phyloP scores from a whole-genome alignment of 2,113 vertebrate genomes.

The Oncorhynchus masou region DNA sequence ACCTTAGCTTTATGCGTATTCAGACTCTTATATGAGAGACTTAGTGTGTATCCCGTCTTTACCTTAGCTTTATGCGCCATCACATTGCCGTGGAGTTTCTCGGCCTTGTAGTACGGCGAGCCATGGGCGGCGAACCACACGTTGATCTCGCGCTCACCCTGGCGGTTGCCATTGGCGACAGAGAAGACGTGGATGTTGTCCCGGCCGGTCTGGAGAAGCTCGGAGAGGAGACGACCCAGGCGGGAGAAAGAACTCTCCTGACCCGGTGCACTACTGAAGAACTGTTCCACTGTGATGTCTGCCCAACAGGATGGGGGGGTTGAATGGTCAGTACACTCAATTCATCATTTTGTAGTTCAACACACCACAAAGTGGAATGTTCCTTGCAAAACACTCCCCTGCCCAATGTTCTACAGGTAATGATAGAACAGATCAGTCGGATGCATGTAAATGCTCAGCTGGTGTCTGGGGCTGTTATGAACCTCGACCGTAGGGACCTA shows the following conservation, averaged over 20 bases:
- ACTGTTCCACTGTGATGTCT: slow-evolving; percentile 80
- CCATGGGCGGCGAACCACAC: slow-evolving; percentile 82
- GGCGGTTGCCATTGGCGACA: slow-evolving; percentile 59
- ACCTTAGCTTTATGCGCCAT: slow-evolving; percentile 78
- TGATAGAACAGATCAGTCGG: too few relatives aligned
- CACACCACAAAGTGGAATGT: too few relatives aligned
- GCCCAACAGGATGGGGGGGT: neutral
- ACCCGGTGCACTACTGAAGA: slow-evolving; percentile 67
- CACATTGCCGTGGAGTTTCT: slow-evolving; percentile 83
- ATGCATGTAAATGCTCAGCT: too few relatives aligned
- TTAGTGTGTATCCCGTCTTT: slow-evolving; percentile 8
- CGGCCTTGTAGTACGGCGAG: slow-evolving; percentile 76
- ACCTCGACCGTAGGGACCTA: neutral
- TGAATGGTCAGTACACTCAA: too few relatives aligned
- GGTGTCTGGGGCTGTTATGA: too few relatives aligned
- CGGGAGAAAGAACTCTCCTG: slow-evolving; percentile 74
- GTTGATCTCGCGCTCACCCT: slow-evolving; percentile 56
- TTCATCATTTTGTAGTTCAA: too few relatives aligned
- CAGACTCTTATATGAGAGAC: neutral
- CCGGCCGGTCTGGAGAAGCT: slow-evolving; percentile 68
- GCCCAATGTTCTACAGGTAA: too few relatives aligned
- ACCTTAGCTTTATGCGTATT: slow-evolving; percentile 2
- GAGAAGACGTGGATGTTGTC: slow-evolving; percentile 83
- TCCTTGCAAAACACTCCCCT: too few relatives aligned
- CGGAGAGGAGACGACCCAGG: slow-evolving; percentile 72